Evolutionary conservation across 2,888 invertebrate genomes (phyloP).

Genomic region (Caenorhabditis afra): DNA sequence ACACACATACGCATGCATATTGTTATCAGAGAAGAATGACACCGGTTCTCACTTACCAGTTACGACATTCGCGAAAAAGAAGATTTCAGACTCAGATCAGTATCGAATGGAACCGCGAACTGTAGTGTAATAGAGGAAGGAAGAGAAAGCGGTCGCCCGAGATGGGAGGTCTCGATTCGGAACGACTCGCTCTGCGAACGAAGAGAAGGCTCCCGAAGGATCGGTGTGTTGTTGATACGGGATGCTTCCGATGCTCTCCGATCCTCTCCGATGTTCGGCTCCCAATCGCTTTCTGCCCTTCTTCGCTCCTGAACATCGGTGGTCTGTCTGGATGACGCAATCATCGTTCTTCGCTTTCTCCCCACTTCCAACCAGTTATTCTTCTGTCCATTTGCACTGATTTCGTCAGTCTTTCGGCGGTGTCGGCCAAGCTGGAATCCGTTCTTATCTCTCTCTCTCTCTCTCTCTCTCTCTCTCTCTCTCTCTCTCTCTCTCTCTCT

Average conservation of each 20-base stretch:
- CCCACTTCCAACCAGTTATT: slow-evolving; percentile 30
- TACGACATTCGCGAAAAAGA: slow-evolving; percentile 35
- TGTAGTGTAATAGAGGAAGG: background rate
- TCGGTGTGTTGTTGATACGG: no score
- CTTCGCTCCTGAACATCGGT: background rate
- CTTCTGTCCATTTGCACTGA: slow-evolving; percentile 32
- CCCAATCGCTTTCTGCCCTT: no score
- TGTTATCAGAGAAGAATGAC: slow-evolving; percentile 52
- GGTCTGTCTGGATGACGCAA: slow-evolving; percentile 41
- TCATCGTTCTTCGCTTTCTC: background rate
- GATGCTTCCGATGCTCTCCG: no score
- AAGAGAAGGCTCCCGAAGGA: no score
- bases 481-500: no score
- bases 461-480: no score
- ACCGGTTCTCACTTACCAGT: slow-evolving; percentile 60
- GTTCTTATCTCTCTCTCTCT: background rate
- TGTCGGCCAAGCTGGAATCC: background rate
- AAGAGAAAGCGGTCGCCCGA: background rate
- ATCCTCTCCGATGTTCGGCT: no score
- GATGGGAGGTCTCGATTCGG: background rate
- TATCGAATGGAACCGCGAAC: slow-evolving; percentile 31
- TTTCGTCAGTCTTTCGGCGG: background rate
- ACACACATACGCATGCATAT: slow-evolving; percentile 37
- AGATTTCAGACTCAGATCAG: slow-evolving; percentile 26
- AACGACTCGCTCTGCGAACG: no score